Base-by-base conservation (phyloP, 1,140 invertebrate species). In the Fopius arisanus region DNA sequence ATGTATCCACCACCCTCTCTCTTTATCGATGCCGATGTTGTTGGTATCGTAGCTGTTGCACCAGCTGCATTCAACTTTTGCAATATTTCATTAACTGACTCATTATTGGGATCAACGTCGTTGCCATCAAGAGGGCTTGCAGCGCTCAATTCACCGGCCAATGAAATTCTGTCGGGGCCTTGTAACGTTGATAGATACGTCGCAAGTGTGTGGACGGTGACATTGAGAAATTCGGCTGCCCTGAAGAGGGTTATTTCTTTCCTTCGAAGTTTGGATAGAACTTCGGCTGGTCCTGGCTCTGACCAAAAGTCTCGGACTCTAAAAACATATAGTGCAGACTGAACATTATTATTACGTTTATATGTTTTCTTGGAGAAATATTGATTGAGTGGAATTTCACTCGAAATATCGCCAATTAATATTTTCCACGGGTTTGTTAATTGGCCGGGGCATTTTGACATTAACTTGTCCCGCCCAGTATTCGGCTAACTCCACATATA, bases 281-380 rank as follows among this genome's bases (percentile, higher is more conserved):
- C 90, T 67, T 94, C 93, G 0, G 92, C 91, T 0, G 92, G 92
- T 0, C 92, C 93, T 65, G 92, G 92, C 77, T 93, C 92, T 28
- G 91, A 91, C 93, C 93, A 94, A 84, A 93, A 93, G 78, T 94
- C 93, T 72, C 92, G 88, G n/a, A 93, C 92, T 83, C 92, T 93
- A 78, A 62, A 90, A 79, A 75, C 33, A 76, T 6, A 74, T 65
- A 73, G 41, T 63, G 21, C 26, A 33, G 29, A 6, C 16, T 65
- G n/a, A 29, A 65, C 29, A 65, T 62, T 62, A 26, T 62, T 62
- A 6, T 62, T 28, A 62, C 26, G 21, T 26, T 62, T 19, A 62
- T 62, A 26, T 28, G 14, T 26, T 62, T 37, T 12, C 33, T 37
- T 5, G 12, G 12, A 37, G 9, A 5, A 2, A 1, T 51, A 16